Percentiles rank a stretch among this genome's conserved stretches.
phyloP scores from a whole-genome alignment of 2,797 vertebrate genomes.

The Cryptoblepharus egeriae region DNA sequence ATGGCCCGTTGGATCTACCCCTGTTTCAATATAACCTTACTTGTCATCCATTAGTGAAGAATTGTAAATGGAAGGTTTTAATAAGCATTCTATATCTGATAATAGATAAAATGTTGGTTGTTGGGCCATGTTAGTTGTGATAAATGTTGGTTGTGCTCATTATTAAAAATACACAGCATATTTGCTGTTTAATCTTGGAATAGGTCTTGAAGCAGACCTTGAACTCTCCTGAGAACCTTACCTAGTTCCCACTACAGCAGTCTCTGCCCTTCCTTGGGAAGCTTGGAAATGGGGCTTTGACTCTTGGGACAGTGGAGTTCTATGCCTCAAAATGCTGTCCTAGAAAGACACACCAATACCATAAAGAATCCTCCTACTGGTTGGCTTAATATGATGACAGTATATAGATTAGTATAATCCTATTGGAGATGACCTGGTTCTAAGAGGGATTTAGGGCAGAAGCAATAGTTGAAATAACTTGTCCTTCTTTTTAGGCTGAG shows the following conservation, averaged over 20 bases:
- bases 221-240: neutral
- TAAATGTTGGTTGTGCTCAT: neutral
- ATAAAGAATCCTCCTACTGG: neutral
- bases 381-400: too few relatives aligned
- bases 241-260: neutral
- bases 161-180: neutral
- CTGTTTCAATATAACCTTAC: too few relatives aligned
- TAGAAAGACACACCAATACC: neutral
- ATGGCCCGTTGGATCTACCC: too few relatives aligned
- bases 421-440: neutral
- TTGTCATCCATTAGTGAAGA: too few relatives aligned
- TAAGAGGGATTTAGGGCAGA: neutral
- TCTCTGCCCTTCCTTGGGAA: neutral
- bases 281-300: neutral
- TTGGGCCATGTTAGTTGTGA: too few relatives aligned
- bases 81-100: neutral
- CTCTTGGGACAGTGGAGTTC: neutral
- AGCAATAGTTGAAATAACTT: slow-evolving; percentile 11
- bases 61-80: neutral
- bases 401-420: too few relatives aligned
- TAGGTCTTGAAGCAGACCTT: neutral
- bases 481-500: slow-evolving; percentile 79
- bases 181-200: neutral
- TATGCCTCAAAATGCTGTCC: neutral
- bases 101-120: too few relatives aligned